Conservation (phyloP, 2,888 invertebrate species). For the Sarcophaga carnaria region DNA sequence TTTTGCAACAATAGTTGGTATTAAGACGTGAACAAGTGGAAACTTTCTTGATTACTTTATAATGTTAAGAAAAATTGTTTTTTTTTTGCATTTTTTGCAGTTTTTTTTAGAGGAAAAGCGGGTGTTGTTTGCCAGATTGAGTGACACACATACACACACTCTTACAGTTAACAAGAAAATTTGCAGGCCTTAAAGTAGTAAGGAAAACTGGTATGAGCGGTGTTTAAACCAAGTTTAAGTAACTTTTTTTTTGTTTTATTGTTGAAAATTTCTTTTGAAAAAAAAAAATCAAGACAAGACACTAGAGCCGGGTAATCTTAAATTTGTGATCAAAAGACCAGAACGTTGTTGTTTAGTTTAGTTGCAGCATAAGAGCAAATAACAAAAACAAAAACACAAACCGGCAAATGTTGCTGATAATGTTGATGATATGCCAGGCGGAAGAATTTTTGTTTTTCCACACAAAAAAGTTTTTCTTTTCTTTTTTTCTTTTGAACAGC, state of each 20-base stretch:
- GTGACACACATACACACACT: constrained; percentile 16
- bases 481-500: constrained; percentile 37
- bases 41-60: constrained; percentile 65
- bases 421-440: constrained; percentile 63
- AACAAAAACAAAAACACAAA: not conserved
- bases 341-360: constrained; percentile 52
- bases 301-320: constrained; percentile 60
- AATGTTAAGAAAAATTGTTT: constrained; percentile 38
- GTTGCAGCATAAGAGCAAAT: constrained; percentile 25
- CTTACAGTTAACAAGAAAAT: constrained; percentile 47
- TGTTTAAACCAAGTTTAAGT: constrained; percentile 15
- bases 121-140: constrained; percentile 52
- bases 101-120: constrained; percentile 22
- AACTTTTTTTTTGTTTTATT: constrained; percentile 6
- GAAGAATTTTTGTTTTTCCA: constrained; percentile 48
- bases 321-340: constrained; percentile 66
- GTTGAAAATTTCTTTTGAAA: too few relatives aligned
- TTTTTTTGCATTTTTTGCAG: not conserved
- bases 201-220: constrained; percentile 53
- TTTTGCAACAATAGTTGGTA: constrained; percentile 48
- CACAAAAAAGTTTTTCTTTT: constrained; percentile 54
- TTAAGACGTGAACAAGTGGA: constrained; percentile 61
- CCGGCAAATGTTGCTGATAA: constrained; percentile 20
- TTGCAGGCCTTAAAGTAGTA: constrained; percentile 37
- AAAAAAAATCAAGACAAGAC: not conserved